Percentiles rank a stretch among this genome's conserved stretches.
Conservation (phyloP, 1,140 invertebrate species). For the Drosophila jambulina region DNA sequence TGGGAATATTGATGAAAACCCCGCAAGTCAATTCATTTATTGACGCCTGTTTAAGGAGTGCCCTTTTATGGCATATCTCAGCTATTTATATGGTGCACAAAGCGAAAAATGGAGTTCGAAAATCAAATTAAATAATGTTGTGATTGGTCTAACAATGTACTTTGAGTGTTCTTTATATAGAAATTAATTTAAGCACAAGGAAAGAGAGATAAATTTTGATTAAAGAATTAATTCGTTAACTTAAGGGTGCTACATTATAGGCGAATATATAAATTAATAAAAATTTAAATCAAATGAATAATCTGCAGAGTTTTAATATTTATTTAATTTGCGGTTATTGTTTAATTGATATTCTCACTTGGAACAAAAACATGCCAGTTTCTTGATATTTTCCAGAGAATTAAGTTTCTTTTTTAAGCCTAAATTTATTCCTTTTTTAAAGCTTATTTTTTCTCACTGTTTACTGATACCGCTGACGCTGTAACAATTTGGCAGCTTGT, state of each 20-base stretch:
- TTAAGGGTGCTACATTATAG: not conserved
- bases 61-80: constrained; percentile 4
- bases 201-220: too few relatives aligned
- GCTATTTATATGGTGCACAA: constrained; percentile 8
- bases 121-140: not conserved
- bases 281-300: not conserved
- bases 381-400: too few relatives aligned
- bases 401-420: too few relatives aligned
- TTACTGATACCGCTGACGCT: constrained; percentile 9
- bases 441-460: not conserved
- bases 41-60: constrained; percentile 36
- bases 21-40: constrained; percentile 55
- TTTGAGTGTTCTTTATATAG: not conserved
- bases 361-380: too few relatives aligned
- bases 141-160: not conserved
- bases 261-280: not conserved
- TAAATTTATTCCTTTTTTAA: not conserved
- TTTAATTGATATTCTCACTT: too few relatives aligned
- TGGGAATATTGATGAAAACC: constrained; percentile 62
- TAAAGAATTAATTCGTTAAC: not conserved
- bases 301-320: not conserved
- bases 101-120: too few relatives aligned
- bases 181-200: not conserved
- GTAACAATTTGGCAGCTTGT: constrained; percentile 65
- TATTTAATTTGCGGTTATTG: not conserved